phyloP scores from a whole-genome alignment of 2,888 invertebrate genomes.

The Germaria angustata region DNA sequence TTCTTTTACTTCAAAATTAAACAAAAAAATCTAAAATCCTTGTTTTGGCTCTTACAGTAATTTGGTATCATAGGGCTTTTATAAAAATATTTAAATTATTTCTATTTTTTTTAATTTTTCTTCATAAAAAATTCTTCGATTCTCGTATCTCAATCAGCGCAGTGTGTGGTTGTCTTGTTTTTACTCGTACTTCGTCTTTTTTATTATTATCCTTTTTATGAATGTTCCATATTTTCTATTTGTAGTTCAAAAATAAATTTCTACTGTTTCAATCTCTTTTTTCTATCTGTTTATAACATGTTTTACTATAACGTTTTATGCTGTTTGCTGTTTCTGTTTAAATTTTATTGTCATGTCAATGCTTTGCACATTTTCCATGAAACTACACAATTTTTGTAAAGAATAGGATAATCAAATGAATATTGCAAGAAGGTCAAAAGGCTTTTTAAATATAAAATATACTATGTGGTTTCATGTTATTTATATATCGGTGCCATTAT shows the following conservation, averaged over 20 bases:
- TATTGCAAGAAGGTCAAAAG: no score
- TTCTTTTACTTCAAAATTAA: no score
- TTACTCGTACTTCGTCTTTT: neutral
- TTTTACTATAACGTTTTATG: conserved; percentile 28
- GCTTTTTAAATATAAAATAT: no score
- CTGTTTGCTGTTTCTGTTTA: conserved; percentile 46
- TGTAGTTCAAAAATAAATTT: conserved; percentile 38
- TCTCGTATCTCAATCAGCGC: neutral
- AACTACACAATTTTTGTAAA: neutral
- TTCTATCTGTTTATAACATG: neutral
- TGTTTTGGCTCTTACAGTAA: no score
- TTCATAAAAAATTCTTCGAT: neutral
- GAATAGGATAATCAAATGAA: no score
- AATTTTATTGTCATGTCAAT: conserved; percentile 63
- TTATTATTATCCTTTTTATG: neutral
- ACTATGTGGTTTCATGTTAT: no score
- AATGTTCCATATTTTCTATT: conserved; percentile 24
- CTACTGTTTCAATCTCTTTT: conserved; percentile 4
- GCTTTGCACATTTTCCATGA: neutral
- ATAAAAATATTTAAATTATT: no score
- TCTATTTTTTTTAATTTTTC: neutral
- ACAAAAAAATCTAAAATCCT: no score
- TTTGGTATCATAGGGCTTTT: no score
- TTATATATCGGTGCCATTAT: no score
- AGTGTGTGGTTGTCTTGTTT: conserved; percentile 29